Conservation (phyloP, 2,113 vertebrate genomes). For the Gymnogyps californianus region DNA sequence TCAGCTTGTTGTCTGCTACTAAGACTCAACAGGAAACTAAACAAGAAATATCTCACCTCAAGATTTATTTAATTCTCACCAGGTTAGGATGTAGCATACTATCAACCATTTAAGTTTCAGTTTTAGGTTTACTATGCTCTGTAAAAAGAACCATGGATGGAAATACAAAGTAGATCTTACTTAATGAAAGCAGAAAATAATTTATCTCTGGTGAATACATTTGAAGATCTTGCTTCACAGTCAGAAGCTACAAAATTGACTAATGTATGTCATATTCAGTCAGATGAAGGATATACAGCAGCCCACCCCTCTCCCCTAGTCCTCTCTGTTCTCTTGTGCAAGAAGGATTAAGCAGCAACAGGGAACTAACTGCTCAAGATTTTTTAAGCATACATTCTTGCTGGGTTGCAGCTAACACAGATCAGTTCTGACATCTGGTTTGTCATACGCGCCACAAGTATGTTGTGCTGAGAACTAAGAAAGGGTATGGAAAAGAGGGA, state of each 20-base stretch:
- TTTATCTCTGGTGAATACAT: neutral
- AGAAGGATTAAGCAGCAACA: neutral
- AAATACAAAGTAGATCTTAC: neutral
- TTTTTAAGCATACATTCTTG: neutral
- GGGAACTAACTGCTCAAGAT: neutral
- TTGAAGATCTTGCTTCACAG: neutral
- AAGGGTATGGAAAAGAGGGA: neutral
- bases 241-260: neutral
- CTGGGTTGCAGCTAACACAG: neutral
- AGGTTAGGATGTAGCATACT: neutral
- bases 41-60: neutral
- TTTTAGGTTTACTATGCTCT: neutral
- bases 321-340: neutral
- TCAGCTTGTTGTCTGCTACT: neutral
- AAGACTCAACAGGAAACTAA: neutral
- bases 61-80: neutral
- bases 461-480: neutral
- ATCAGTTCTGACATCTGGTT: constrained; percentile 10
- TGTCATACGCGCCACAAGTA: neutral
- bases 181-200: neutral
- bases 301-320: neutral
- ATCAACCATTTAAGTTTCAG: neutral
- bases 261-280: neutral
- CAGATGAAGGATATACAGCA: neutral
- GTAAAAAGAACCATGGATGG: neutral